Percentiles rank a stretch among this genome's conserved stretches.
phyloP scores from a whole-genome alignment of 2,797 vertebrate species.

The Heterohyrax brucei region DNA sequence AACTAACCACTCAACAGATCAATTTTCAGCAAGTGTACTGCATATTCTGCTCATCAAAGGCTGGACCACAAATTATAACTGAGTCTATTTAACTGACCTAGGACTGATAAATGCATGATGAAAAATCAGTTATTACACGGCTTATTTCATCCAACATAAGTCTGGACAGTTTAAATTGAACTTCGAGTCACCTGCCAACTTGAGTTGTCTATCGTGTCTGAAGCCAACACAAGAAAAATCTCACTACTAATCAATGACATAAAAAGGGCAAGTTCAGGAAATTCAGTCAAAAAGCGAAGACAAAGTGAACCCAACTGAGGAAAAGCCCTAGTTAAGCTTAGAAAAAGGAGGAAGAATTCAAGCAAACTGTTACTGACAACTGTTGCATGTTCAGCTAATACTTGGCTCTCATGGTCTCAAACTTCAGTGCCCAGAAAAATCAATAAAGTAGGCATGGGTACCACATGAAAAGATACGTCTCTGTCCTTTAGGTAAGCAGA shows the following conservation, averaged over 20 bases:
- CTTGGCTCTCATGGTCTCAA: background rate
- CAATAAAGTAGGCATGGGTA: slow-evolving; percentile 2
- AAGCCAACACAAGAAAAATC: slow-evolving; percentile 39
- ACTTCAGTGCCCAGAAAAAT: background rate
- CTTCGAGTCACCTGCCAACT: slow-evolving; percentile 24
- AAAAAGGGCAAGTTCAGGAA: slow-evolving; percentile 43
- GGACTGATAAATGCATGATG: slow-evolving; percentile 39
- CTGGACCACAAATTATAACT: slow-evolving; percentile 22
- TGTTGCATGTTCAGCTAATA: background rate
- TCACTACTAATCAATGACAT: background rate
- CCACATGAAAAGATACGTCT: background rate
- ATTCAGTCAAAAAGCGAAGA: slow-evolving; percentile 42
- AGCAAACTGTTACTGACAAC: background rate
- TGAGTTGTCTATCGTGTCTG: background rate
- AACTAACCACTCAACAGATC: background rate
- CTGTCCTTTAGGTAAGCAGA: background rate
- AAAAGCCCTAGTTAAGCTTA: background rate
- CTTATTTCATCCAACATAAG: slow-evolving; percentile 47
- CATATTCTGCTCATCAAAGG: slow-evolving; percentile 62
- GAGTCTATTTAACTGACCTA: slow-evolving; percentile 48
- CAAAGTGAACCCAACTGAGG: background rate
- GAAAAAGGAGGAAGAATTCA: background rate
- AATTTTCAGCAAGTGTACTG: background rate
- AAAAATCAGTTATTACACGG: slow-evolving; percentile 18
- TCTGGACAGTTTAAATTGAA: slow-evolving; percentile 27